Conservation (phyloP, 2,113 vertebrate genomes). For the Willisornis vidua region DNA sequence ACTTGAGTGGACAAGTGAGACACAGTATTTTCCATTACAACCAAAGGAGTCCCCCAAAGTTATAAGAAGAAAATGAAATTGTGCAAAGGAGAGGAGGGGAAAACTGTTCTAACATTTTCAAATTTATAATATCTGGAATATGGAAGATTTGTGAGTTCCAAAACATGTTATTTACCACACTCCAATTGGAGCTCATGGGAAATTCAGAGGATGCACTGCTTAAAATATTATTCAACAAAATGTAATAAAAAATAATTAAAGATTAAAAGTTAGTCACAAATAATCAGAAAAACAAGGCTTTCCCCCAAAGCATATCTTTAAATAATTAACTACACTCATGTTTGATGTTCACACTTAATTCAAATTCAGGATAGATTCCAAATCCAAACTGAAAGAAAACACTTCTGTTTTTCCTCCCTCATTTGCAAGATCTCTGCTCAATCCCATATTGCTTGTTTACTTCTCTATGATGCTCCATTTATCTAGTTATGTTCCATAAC, state of each 20-base stretch:
- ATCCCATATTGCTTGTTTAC: constrained; percentile 38
- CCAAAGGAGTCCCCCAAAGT: neutral
- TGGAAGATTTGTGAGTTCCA: neutral
- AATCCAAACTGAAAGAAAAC: neutral
- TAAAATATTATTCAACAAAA: constrained; percentile 15
- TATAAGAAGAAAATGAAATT: neutral
- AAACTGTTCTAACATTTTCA: neutral
- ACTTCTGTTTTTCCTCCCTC: neutral
- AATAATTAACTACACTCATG: constrained; percentile 41
- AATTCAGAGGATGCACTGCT: neutral
- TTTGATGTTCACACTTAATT: constrained; percentile 61
- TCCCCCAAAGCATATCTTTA: constrained; percentile 27
- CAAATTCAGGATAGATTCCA: constrained; percentile 17
- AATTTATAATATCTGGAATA: neutral
- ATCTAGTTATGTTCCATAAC: constrained; percentile 27
- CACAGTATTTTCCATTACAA: neutral
- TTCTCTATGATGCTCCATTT: constrained; percentile 42
- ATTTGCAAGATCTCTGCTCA: constrained; percentile 13
- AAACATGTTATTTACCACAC: neutral
- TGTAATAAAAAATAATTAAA: neutral
- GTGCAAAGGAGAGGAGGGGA: neutral
- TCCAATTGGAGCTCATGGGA: constrained; percentile 10
- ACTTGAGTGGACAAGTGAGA: neutral
- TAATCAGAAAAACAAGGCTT: constrained; percentile 26
- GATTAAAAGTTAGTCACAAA: constrained; percentile 26